These are phyloP conservation scores for Cataglyphis livida DNA, from an alignment of 2,888 invertebrate genomes.

Conservation along the genomic window DNA sequence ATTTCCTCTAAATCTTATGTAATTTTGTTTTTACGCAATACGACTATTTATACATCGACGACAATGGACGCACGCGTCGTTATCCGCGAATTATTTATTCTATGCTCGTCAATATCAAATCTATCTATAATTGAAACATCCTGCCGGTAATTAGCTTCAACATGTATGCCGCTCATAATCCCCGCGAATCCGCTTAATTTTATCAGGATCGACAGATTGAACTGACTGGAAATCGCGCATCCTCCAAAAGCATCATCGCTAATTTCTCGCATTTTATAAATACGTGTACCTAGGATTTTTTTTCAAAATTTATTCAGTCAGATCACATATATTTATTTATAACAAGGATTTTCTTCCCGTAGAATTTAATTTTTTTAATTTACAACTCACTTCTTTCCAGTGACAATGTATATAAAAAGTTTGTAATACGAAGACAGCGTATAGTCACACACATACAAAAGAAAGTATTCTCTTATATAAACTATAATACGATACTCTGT, in stretches of 20 bases:
- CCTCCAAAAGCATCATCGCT: conserved; percentile 26
- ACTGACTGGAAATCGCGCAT: conserved; percentile 7
- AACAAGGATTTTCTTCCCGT: conserved; percentile 15
- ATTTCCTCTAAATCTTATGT: not conserved
- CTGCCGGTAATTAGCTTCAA: conserved; percentile 33
- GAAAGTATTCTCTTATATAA: conserved; percentile 16
- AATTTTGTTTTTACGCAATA: not conserved
- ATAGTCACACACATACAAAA: not conserved
- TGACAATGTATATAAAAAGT: not conserved
- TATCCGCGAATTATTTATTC: conserved; percentile 50
- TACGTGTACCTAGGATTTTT: not conserved
- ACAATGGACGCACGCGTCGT: conserved; percentile 1
- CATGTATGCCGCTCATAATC: conserved; percentile 30
- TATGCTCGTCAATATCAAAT: conserved; percentile 48
- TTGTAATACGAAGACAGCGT: not conserved
- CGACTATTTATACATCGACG: conserved; percentile 16
- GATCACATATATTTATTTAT: not conserved
- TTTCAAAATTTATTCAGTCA: not conserved
- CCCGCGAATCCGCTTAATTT: conserved; percentile 43
- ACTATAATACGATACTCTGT: conserved; percentile 1
- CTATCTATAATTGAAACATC: conserved; percentile 42
- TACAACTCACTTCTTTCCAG: not conserved
- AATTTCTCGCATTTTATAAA: conserved; percentile 16
- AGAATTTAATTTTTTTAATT: conserved; percentile 12
- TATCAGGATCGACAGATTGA: conserved; percentile 33